phyloP scores from a whole-genome alignment of 2,888 invertebrate genomes.

The Bellardia bayeri region DNA sequence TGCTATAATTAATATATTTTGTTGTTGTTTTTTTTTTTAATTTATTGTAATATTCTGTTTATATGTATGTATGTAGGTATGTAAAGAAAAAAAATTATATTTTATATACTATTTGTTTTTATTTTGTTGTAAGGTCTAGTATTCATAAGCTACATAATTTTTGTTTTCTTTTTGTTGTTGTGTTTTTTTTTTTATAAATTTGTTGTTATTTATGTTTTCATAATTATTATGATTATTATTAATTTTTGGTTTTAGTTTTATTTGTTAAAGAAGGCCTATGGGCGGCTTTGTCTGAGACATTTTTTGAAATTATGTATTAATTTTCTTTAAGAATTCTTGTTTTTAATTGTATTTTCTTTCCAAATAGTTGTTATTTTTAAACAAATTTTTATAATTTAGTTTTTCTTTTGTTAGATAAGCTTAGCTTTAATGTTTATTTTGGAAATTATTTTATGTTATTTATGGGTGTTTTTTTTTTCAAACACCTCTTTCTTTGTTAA shows the following conservation, averaged over 20 bases:
- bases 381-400: background rate
- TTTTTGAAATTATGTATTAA: conserved; percentile 65
- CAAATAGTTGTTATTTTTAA: background rate
- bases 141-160: conserved; percentile 69
- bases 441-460: conserved; percentile 46
- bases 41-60: conserved; percentile 39
- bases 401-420: conserved; percentile 29
- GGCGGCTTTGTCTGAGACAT: conserved; percentile 78
- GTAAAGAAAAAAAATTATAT: conserved; percentile 61
- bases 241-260: conserved; percentile 39
- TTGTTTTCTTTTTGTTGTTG: conserved; percentile 10
- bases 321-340: conserved; percentile 46
- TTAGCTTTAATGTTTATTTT: conserved; percentile 58
- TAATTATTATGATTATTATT: conserved; percentile 50
- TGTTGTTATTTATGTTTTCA: conserved; percentile 48
- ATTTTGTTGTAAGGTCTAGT: conserved; percentile 62
- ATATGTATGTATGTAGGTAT: conserved; percentile 9
- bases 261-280: conserved; percentile 77
- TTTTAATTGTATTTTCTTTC: conserved; percentile 25
- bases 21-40: conserved; percentile 36
- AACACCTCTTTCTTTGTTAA: conserved; percentile 31
- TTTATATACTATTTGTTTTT: conserved; percentile 29
- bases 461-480: conserved; percentile 45
- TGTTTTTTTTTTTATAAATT: conserved; percentile 47
- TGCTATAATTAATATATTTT: conserved; percentile 63